Evolutionary conservation across 1,140 invertebrate genomes (phyloP), one percentile per base, ranked within the genome.

Genomic region (Brachionus rotundiformis): DNA sequence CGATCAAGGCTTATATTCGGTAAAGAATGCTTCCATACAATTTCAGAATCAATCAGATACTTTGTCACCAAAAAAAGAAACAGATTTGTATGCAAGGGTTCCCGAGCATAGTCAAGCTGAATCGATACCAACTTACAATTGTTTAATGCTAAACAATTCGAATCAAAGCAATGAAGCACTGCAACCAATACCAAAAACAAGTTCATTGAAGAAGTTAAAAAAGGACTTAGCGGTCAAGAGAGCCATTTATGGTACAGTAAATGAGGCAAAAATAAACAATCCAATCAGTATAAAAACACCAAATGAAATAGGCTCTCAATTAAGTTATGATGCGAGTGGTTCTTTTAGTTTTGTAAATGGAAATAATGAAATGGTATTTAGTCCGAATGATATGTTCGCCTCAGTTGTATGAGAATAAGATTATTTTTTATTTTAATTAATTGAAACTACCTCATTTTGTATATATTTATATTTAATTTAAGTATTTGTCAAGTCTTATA

Each of bases 381-480:
- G 68, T 73, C 68, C 68, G 36, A 41, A 73, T 27, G 68, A 73
- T 44, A 41, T 73, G 16, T 44, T 73, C 36, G 68, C 68, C 23
- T 73, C 68, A 44, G 25, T 73, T n/a, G 68, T 73, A 13, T 73
- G 41, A 73, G 16, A 73, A 73, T 73, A n/a, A n/a, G n/a, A n/a
- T n/a, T n/a, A n/a, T 73, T 44, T 73, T 73, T 44, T n/a, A 44
- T 44, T 29, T 47, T 44, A 25, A n/a, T 27, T 73, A 44, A 54
- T 19, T 54, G 3, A 54, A 54, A 19, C 23, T 25, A 54, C 47
- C 16, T 54, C 47, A 54, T 73, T 31, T 71, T 71, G 31, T 73
- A 73, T 11, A 73, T 73, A 73, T 44, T 25, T 73, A 73, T 73
- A 44, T 73, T 73, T 73, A 41, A 25, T 73, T 44, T 73, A 25